Evolutionary conservation across 2,888 invertebrate species (phyloP).

Genomic region (Brachyptera putata): DNA sequence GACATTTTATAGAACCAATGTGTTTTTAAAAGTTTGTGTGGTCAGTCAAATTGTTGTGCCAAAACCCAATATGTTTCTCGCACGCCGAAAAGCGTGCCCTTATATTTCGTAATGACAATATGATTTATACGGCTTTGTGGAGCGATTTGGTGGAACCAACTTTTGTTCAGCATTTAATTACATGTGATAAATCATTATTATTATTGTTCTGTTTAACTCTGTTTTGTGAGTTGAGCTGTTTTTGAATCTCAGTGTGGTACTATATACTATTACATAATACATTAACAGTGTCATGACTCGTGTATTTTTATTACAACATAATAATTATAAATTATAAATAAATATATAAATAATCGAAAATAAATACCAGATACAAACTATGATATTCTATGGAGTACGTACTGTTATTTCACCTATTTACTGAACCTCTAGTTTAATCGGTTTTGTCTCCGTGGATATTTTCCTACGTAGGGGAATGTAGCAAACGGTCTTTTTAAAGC

Average conservation of each 20-base stretch:
- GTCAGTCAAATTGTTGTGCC: slow-evolving; percentile 18
- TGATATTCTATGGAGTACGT: no score
- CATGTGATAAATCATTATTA: slow-evolving; percentile 5
- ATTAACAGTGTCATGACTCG: neutral
- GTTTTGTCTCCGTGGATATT: neutral
- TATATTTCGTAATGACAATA: no score
- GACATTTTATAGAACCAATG: no score
- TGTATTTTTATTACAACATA: slow-evolving; percentile 9
- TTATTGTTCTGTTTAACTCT: neutral
- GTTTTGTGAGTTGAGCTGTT: neutral
- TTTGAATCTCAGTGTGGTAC: slow-evolving; percentile 5
- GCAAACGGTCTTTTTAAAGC: neutral
- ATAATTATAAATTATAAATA: neutral
- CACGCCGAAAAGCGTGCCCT: neutral
- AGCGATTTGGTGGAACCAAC: neutral
- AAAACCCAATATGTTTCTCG: slow-evolving; percentile 17
- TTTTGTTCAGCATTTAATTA: neutral
- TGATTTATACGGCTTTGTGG: no score
- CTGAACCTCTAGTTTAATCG: neutral
- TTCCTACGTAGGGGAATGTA: neutral
- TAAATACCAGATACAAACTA: slow-evolving; percentile 4
- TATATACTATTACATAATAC: no score
- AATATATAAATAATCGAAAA: neutral
- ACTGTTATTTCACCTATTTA: no score
- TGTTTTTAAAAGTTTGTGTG: neutral